These are phyloP conservation scores for Nycteola revayana DNA, from an alignment of 2,888 invertebrate genomes.

Conservation along the genomic window DNA sequence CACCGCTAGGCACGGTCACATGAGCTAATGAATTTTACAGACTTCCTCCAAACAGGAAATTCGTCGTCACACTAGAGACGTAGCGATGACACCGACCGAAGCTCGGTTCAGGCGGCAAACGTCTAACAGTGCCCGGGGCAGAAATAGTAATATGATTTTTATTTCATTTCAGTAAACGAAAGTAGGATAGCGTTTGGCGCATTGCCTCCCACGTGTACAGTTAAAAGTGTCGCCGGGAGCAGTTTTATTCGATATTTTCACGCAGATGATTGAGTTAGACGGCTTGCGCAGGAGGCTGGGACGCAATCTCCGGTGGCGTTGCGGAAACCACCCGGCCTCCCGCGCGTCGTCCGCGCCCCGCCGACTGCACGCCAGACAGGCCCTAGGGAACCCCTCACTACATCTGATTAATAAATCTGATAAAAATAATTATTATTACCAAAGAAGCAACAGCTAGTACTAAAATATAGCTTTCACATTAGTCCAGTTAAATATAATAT, in stretches of 20 bases:
- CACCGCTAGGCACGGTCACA: slow-evolving; percentile 41
- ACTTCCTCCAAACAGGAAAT: slow-evolving; percentile 57
- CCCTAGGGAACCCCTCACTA: slow-evolving; percentile 32
- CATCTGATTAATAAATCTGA: slow-evolving; percentile 43
- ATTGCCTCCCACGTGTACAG: slow-evolving; percentile 47
- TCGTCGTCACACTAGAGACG: slow-evolving; percentile 37
- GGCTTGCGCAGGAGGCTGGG: slow-evolving; percentile 71
- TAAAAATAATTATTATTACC: slow-evolving; percentile 31
- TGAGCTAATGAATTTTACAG: slow-evolving; percentile 56
- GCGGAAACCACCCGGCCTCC: slow-evolving; percentile 43
- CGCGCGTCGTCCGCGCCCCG: slow-evolving; percentile 15
- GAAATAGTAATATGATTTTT: slow-evolving; percentile 45
- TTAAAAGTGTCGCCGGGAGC: slow-evolving; percentile 58
- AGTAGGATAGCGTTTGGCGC: slow-evolving; percentile 41
- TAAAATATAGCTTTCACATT: no score
- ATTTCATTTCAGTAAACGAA: slow-evolving; percentile 44
- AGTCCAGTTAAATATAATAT: no score
- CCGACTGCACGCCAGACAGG: slow-evolving; percentile 41
- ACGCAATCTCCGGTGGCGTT: slow-evolving; percentile 73
- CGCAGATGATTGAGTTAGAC: slow-evolving; percentile 75
- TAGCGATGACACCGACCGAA: slow-evolving; percentile 32
- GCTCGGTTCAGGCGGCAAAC: slow-evolving; percentile 35
- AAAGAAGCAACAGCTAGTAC: no score
- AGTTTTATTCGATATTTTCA: slow-evolving; percentile 74
- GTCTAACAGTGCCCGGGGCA: slow-evolving; percentile 29